Conservation (phyloP, 2,888 invertebrate species). For the Tipula unca region DNA sequence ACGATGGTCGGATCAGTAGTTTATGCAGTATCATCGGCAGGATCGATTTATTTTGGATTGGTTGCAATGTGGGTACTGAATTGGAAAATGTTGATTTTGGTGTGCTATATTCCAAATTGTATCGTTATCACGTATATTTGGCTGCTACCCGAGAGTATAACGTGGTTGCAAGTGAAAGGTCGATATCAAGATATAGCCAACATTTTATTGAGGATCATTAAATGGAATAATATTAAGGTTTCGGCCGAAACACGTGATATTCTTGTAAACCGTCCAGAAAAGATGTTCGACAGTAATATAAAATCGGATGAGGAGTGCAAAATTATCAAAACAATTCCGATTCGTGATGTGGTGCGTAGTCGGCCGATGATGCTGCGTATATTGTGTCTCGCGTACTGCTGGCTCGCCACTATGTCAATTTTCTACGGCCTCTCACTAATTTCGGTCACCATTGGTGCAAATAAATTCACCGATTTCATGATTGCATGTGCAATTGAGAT, state of each 20-base stretch:
- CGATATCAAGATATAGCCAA: background rate
- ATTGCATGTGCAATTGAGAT: background rate
- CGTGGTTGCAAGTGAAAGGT: background rate
- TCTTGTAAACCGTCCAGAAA: background rate
- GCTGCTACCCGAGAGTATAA: background rate
- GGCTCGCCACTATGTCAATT: background rate
- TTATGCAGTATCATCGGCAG: background rate
- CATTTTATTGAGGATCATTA: background rate
- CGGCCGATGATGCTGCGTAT: background rate
- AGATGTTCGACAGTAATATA: background rate
- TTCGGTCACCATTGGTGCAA: background rate
- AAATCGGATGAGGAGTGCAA: background rate
- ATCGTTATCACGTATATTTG: background rate
- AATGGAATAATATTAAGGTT: background rate
- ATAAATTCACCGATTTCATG: background rate
- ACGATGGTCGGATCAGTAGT: background rate
- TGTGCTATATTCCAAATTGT: background rate
- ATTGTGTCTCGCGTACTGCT: background rate
- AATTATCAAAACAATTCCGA: background rate
- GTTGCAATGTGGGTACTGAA: background rate
- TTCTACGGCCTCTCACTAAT: background rate
- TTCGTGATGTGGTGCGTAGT: background rate
- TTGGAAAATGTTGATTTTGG: background rate
- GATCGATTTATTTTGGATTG: background rate
- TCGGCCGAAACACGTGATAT: background rate